Percentiles rank a stretch among this genome's conserved stretches.
Evolutionary conservation across 2,113 vertebrate species (phyloP).

Genomic region (Castor canadensis): DNA sequence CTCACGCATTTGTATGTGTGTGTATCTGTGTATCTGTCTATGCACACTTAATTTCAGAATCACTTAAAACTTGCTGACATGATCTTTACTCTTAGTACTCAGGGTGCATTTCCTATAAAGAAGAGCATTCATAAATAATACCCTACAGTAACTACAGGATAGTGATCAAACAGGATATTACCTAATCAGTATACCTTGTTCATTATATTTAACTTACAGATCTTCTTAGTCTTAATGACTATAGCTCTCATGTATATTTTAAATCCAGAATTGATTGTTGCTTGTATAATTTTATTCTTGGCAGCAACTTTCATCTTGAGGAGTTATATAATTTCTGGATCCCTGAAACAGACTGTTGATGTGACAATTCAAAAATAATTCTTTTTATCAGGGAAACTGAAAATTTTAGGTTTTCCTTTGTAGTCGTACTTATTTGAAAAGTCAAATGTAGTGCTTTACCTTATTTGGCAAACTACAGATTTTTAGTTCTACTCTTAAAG

Average conservation of each 20-base stretch:
- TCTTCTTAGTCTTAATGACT: neutral
- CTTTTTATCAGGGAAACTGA: neutral
- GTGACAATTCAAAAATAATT: neutral
- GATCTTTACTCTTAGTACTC: neutral
- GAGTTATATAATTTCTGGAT: neutral
- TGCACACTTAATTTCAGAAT: neutral
- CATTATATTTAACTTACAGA: neutral
- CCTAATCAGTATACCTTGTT: neutral
- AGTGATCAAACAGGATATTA: neutral
- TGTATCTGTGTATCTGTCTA: neutral
- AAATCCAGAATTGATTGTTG: neutral
- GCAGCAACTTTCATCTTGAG: neutral
- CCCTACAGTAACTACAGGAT: neutral
- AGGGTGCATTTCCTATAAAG: neutral
- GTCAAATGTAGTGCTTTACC: neutral
- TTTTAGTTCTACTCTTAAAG: neutral
- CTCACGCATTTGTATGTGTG: accelerated
- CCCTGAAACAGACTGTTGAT: neutral
- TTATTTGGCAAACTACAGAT: neutral
- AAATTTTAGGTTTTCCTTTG: neutral
- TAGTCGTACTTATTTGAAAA: neutral
- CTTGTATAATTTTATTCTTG: neutral
- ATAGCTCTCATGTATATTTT: neutral
- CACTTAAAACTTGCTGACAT: neutral
- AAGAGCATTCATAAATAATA: neutral